phyloP scores from a whole-genome alignment of 2,888 invertebrate species.

The Blastobasis lacticolella region DNA sequence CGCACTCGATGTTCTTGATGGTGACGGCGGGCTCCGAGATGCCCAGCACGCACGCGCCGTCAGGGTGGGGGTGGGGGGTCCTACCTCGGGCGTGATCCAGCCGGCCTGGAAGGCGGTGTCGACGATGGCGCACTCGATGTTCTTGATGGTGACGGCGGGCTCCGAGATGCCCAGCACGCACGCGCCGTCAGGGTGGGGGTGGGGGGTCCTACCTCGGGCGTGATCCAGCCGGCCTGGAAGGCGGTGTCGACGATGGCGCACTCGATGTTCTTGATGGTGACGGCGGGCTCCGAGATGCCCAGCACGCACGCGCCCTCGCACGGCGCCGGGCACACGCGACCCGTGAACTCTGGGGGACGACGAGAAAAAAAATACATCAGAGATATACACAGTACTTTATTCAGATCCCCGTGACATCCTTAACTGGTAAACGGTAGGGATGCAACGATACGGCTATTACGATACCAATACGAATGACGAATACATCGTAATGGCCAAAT shows the following conservation, averaged over 20 bases:
- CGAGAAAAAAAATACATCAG: too few species aligned
- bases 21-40: constrained; percentile 98
- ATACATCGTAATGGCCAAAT: too few species aligned
- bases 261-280: constrained; percentile 99
- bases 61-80: constrained; percentile 51
- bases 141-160: constrained; percentile 98
- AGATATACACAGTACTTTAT: too few species aligned
- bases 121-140: constrained; percentile 98
- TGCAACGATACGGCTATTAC: too few species aligned
- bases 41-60: constrained; percentile 96
- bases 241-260: constrained; percentile 99
- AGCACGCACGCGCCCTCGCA: constrained; percentile 99
- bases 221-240: constrained; percentile 96
- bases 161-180: constrained; percentile 97
- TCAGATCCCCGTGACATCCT: too few species aligned
- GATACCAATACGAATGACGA: too few species aligned
- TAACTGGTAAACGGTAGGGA: too few species aligned
- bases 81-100: constrained; percentile 88
- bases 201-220: constrained; percentile 74
- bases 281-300: constrained; percentile 95
- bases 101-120: constrained; percentile 98
- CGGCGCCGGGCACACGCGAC: constrained; percentile 96
- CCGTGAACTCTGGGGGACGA: constrained; percentile 82
- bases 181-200: constrained; percentile 93
- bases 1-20: constrained; percentile 99